phyloP scores from a whole-genome alignment of 2,888 invertebrate species.

The Chloroclysta siterata region DNA sequence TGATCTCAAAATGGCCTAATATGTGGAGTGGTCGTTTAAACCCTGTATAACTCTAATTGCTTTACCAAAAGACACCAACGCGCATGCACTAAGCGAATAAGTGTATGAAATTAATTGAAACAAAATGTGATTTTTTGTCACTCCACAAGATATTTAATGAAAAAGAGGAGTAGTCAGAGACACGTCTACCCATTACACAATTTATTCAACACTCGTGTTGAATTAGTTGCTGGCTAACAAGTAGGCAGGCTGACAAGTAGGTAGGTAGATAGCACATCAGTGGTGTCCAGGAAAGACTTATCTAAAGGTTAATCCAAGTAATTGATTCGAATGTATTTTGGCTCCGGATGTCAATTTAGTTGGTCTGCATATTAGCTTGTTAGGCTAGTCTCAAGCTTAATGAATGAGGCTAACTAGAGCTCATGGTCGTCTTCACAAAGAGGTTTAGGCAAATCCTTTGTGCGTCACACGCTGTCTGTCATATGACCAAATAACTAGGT shows the following conservation, averaged over 20 bases:
- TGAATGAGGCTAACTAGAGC: slow-evolving; percentile 41
- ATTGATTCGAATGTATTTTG: slow-evolving; percentile 42
- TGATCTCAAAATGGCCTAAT: too few relatives aligned
- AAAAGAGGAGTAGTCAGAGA: too few relatives aligned
- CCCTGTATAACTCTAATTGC: too few relatives aligned
- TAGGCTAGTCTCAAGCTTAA: slow-evolving; percentile 39
- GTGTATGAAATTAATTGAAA: too few relatives aligned
- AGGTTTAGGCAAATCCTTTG: slow-evolving; percentile 31
- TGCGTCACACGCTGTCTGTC: slow-evolving; percentile 13
- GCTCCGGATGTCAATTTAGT: slow-evolving; percentile 45
- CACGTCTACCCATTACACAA: too few relatives aligned
- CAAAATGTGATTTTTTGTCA: too few relatives aligned
- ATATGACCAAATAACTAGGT: neutral
- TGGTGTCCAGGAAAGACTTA: slow-evolving; percentile 24
- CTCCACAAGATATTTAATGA: too few relatives aligned
- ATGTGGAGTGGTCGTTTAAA: too few relatives aligned
- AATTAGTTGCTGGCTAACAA: too few relatives aligned
- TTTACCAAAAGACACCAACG: too few relatives aligned
- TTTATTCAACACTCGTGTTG: too few relatives aligned
- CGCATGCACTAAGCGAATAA: too few relatives aligned
- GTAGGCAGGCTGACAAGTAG: neutral
- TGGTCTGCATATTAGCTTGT: slow-evolving; percentile 38
- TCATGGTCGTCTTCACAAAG: slow-evolving; percentile 41
- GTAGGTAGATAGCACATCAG: slow-evolving; percentile 17
- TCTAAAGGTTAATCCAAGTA: slow-evolving; percentile 42